phyloP scores from a whole-genome alignment of 2,888 invertebrate species.

The Agrochola lota region DNA sequence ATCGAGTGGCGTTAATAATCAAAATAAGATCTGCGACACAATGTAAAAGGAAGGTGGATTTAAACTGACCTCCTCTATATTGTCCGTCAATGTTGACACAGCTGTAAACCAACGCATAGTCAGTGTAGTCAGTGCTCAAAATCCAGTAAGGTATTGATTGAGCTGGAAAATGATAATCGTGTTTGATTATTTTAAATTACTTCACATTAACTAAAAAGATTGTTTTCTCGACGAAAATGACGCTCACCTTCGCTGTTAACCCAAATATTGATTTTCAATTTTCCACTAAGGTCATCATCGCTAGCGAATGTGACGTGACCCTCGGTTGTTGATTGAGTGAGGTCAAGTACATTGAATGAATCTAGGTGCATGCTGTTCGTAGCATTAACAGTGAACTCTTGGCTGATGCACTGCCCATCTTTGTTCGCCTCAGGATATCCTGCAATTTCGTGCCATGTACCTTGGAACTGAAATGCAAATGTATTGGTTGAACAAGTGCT shows the following conservation, averaged over 20 bases:
- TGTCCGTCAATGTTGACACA: slow-evolving; percentile 83
- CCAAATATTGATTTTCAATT: slow-evolving; percentile 70
- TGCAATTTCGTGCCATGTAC: slow-evolving; percentile 77
- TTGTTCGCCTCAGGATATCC: slow-evolving; percentile 77
- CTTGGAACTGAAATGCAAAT: slow-evolving; percentile 72
- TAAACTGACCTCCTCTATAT: slow-evolving; percentile 71
- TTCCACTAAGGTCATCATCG: slow-evolving; percentile 71
- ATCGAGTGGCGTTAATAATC: background rate
- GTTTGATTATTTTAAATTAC: background rate
- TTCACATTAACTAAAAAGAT: background rate
- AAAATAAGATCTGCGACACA: background rate
- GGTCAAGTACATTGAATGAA: slow-evolving; percentile 73
- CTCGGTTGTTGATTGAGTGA: slow-evolving; percentile 63
- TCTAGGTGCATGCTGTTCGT: slow-evolving; percentile 67
- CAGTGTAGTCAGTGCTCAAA: slow-evolving; percentile 90
- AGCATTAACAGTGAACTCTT: slow-evolving; percentile 69
- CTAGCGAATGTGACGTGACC: slow-evolving; percentile 68
- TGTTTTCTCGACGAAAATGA: slow-evolving; percentile 57
- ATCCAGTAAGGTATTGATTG: slow-evolving; percentile 77
- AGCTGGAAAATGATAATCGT: slow-evolving; percentile 67
- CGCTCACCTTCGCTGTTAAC: slow-evolving; percentile 31
- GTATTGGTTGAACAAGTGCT: background rate
- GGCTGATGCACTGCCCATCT: slow-evolving; percentile 78
- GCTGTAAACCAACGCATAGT: slow-evolving; percentile 91
- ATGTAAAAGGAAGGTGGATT: too few species aligned